Percentiles rank a stretch among this genome's conserved stretches.
phyloP scores from a whole-genome alignment of 2,888 invertebrate genomes.

The Ormyrus nitidulus region DNA sequence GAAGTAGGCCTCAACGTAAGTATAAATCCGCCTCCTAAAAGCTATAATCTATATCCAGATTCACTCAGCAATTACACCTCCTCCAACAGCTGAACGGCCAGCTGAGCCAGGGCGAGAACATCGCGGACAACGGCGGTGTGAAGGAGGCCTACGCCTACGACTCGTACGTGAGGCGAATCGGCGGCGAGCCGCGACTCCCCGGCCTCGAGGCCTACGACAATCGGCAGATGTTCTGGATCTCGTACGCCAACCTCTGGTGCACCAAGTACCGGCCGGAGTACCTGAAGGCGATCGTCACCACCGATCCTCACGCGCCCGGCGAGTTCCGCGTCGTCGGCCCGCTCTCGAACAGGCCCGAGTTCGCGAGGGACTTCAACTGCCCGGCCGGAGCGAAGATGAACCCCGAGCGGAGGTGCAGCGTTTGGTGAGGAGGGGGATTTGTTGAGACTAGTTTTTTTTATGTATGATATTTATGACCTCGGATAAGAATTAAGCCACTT shows the following conservation, averaged over 20 bases:
- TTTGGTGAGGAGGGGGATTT: constrained; percentile 76
- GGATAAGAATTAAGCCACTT: too few species aligned
- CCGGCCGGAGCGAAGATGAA: constrained; percentile 79
- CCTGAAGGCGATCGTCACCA: constrained; percentile 86
- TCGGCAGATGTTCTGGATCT: constrained; percentile 81
- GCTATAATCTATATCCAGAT: too few species aligned
- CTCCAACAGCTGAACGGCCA: constrained; percentile 83
- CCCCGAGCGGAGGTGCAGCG: constrained; percentile 78
- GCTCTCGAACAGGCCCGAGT: constrained; percentile 79
- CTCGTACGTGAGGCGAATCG: constrained; percentile 83
- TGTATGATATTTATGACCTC: too few species aligned
- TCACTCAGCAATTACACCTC: too few species aligned
- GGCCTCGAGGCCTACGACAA: constrained; percentile 83
- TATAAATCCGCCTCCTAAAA: too few species aligned
- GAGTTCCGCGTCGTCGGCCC: constrained; percentile 79
- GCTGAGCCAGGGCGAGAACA: constrained; percentile 95
- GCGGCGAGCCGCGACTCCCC: constrained; percentile 81
- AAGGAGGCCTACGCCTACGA: constrained; percentile 92
- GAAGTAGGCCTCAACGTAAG: too few species aligned
- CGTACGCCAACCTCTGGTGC: constrained; percentile 81
- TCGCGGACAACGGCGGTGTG: constrained; percentile 95
- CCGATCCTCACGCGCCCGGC: constrained; percentile 85
- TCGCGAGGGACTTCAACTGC: constrained; percentile 79
- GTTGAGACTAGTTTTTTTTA: too few species aligned
- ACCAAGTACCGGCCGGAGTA: constrained; percentile 79